phyloP scores from a whole-genome alignment of 1,140 invertebrate genomes.

The Diachasmimorpha longicaudata region DNA sequence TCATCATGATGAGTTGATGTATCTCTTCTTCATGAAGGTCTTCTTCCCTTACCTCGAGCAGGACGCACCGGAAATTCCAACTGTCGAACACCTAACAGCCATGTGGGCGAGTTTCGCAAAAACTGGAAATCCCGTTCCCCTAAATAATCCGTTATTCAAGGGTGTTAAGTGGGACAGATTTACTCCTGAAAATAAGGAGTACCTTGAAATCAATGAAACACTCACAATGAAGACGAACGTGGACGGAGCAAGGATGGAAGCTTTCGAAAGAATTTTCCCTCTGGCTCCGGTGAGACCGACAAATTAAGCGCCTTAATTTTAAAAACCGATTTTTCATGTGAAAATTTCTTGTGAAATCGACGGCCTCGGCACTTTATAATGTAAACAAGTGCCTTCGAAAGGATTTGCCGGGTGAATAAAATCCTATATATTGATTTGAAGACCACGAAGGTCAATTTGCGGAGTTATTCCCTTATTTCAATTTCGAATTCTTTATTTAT shows the following conservation, averaged over 20 bases:
- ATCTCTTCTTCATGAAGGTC: constrained; percentile 62
- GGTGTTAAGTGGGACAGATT: constrained; percentile 63
- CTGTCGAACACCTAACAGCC: constrained; percentile 42
- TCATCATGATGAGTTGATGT: constrained; percentile 69
- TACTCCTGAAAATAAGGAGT: constrained; percentile 59
- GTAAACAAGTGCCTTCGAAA: too few relatives aligned
- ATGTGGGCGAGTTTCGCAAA: constrained; percentile 50
- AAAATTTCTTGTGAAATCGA: too few relatives aligned
- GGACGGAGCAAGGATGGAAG: constrained; percentile 60
- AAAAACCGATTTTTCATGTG: too few relatives aligned
- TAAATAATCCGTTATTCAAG: constrained; percentile 39
- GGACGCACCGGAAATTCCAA: constrained; percentile 42
- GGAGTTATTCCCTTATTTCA: too few relatives aligned
- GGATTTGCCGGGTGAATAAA: too few relatives aligned
- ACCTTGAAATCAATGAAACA: constrained; percentile 62
- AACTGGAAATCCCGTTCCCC: constrained; percentile 46
- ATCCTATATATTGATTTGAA: too few relatives aligned
- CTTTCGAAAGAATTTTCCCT: constrained; percentile 67
- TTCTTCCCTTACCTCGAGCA: constrained; percentile 48
- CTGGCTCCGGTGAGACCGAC: background rate
- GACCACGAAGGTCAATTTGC: too few relatives aligned
- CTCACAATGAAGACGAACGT: constrained; percentile 59
- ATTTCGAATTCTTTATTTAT: too few relatives aligned
- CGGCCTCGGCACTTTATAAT: too few relatives aligned
- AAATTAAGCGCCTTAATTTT: background rate